Conservation (phyloP, 2,113 vertebrate species). For the Platichthys flesus region DNA sequence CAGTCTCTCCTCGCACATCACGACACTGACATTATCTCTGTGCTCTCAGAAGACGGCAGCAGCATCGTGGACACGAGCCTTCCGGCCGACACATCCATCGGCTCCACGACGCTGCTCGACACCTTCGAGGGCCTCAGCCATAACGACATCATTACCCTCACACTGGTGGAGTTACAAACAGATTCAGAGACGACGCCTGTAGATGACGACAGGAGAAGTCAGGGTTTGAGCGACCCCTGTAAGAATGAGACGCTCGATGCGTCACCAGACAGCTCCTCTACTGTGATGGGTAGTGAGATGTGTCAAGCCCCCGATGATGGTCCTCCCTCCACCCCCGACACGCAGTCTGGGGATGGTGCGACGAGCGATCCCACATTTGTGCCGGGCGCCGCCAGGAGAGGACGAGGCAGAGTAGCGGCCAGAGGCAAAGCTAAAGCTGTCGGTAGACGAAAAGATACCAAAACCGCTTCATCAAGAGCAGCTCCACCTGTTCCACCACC, state of each 20-base stretch:
- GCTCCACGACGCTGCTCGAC: constrained; percentile 65
- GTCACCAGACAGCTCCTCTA: constrained; percentile 45
- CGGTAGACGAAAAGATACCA: neutral
- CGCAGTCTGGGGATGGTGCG: neutral
- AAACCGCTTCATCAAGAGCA: neutral
- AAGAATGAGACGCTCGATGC: neutral
- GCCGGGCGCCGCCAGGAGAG: neutral
- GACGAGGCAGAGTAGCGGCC: neutral
- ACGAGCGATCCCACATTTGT: constrained; percentile 33
- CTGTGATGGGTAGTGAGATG: neutral
- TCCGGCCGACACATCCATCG: constrained; percentile 59
- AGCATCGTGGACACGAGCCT: constrained; percentile 26
- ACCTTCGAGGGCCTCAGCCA: constrained; percentile 77
- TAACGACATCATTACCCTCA: constrained; percentile 81
- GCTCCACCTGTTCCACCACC: neutral
- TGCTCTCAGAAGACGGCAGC: constrained; percentile 8
- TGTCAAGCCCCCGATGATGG: neutral
- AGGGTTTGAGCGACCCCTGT: neutral
- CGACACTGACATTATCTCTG: constrained; percentile 47
- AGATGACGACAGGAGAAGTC: neutral
- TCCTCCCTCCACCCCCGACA: neutral
- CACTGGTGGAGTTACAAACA: constrained; percentile 77
- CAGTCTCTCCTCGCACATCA: constrained; percentile 35
- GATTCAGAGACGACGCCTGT: constrained; percentile 52
- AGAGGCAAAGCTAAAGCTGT: neutral